Conservation (phyloP, 2,113 vertebrate genomes). For the Cyanistes caeruleus region DNA sequence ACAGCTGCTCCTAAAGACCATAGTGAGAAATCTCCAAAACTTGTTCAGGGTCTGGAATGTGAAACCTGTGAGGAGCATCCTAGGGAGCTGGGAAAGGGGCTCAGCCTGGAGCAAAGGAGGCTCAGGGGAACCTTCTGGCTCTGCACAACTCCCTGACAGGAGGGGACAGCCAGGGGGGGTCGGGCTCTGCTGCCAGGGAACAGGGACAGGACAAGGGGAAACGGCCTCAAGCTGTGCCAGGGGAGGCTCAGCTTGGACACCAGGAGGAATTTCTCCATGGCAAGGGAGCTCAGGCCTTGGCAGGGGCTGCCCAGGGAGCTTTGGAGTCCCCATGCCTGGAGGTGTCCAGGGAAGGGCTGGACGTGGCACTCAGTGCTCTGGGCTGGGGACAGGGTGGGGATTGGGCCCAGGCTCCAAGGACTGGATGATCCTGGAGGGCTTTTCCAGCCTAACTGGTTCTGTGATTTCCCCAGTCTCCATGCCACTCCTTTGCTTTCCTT, state of each 20-base stretch:
- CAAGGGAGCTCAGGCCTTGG: not conserved
- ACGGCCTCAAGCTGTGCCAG: not conserved
- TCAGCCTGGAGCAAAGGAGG: not conserved
- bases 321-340: not conserved
- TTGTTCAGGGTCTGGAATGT: not conserved
- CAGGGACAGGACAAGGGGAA: not conserved
- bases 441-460: rapidly evolving
- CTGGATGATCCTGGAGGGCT: not conserved
- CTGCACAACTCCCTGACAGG: not conserved
- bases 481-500: not conserved
- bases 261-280: not conserved
- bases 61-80: rapidly evolving
- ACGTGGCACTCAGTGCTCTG: not conserved
- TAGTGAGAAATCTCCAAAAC: not conserved
- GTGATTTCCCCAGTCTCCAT: not conserved
- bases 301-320: not conserved
- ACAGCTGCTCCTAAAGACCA: not conserved
- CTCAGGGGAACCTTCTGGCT: not conserved
- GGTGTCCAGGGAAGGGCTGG: not conserved
- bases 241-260: not conserved
- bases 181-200: not conserved
- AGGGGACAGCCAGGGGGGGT: not conserved
- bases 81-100: not conserved
- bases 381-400: not conserved
- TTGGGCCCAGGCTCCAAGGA: rapidly evolving